Conservation (phyloP, 2,113 vertebrate species). For the Bambusicola thoracicus region DNA sequence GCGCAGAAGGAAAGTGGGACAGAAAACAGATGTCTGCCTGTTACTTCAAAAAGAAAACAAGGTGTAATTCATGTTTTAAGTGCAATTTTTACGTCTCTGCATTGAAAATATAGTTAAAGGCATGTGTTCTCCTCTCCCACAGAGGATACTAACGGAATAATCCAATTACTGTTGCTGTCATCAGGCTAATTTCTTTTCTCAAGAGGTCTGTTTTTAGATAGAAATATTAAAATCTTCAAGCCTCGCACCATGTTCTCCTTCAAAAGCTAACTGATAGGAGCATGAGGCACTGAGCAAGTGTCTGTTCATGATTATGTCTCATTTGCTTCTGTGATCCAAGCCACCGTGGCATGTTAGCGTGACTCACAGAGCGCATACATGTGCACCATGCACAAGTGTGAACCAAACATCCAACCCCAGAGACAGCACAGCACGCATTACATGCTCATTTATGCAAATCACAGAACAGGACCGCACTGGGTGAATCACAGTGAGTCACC, state of each 20-base stretch:
- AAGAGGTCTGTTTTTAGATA: background rate
- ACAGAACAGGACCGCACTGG: rapidly evolving
- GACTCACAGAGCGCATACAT: background rate
- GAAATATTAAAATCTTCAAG: background rate
- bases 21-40: background rate
- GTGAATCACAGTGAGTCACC: background rate
- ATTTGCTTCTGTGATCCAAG: background rate
- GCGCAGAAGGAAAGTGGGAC: background rate
- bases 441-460: rapidly evolving
- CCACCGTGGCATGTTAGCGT: rapidly evolving
- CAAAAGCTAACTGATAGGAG: background rate
- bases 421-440: rapidly evolving
- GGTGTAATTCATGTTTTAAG: conserved; percentile 20
- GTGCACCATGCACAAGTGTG: rapidly evolving
- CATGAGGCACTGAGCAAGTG: background rate
- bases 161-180: conserved; percentile 25
- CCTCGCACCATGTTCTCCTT: background rate
- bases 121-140: background rate
- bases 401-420: rapidly evolving
- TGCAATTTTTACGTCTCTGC: background rate
- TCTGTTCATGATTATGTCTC: background rate
- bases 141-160: background rate
- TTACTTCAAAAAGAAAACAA: background rate
- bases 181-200: conserved; percentile 20
- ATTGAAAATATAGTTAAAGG: conserved; percentile 3